phyloP scores from a whole-genome alignment of 2,888 invertebrate genomes.

The Tiphia femorata region DNA sequence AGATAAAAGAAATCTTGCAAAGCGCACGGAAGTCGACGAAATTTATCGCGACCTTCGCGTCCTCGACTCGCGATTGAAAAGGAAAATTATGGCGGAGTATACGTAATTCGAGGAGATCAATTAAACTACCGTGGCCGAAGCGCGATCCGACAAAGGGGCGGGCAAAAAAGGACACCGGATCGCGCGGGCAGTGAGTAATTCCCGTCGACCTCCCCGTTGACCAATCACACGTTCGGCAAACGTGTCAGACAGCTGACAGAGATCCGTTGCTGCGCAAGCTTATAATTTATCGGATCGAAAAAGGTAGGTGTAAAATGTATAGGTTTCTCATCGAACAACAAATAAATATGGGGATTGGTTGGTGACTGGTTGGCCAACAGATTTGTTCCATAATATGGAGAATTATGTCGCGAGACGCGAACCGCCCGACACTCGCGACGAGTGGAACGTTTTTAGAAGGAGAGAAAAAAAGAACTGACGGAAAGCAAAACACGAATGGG shows the following conservation, averaged over 20 bases:
- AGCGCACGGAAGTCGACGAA: too few relatives aligned
- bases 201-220: slow-evolving; percentile 33
- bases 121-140: not conserved
- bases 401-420: slow-evolving; percentile 22
- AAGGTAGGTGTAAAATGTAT: slow-evolving; percentile 62
- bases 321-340: slow-evolving; percentile 61
- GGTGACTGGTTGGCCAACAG: slow-evolving; percentile 44
- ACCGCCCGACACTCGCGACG: too few relatives aligned
- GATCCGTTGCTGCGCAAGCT: slow-evolving; percentile 55
- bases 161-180: too few relatives aligned
- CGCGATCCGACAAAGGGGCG: slow-evolving; percentile 19
- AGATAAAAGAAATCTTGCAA: too few relatives aligned
- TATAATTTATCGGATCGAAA: slow-evolving; percentile 67
- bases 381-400: slow-evolving; percentile 37
- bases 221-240: slow-evolving; percentile 50
- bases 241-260: slow-evolving; percentile 52
- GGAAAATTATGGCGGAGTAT: too few relatives aligned
- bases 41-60: too few relatives aligned
- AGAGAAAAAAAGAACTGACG: too few relatives aligned
- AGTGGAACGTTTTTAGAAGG: too few relatives aligned
- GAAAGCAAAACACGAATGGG: too few relatives aligned
- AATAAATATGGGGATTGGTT: slow-evolving; percentile 64
- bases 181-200: slow-evolving; percentile 38
- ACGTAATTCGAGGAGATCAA: too few relatives aligned
- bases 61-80: too few relatives aligned